These are phyloP conservation scores for Nannospalax galili DNA, from an alignment of 2,113 vertebrate species.

Conservation along the genomic window DNA sequence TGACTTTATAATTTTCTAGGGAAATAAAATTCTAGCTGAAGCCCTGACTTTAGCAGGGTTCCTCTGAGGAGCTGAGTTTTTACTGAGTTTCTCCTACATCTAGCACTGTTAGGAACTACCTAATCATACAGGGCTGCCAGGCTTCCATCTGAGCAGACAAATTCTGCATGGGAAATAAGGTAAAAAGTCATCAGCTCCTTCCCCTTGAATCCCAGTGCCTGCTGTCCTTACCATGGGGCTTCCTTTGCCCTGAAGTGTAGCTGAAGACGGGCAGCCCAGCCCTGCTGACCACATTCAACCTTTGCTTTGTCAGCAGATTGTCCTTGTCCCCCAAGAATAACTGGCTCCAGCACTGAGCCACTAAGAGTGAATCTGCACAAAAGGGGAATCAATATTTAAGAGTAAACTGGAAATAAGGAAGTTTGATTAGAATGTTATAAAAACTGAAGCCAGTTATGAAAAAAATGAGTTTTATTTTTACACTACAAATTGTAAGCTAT, in stretches of 20 bases:
- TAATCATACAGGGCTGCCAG: background rate
- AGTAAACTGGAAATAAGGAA: slow-evolving; percentile 52
- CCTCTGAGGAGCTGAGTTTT: background rate
- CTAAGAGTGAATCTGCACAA: background rate
- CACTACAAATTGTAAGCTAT: background rate
- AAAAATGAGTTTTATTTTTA: slow-evolving; percentile 42
- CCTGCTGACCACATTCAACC: background rate
- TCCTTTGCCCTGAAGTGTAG: background rate
- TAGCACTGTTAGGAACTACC: accelerated
- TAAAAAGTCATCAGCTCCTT: background rate
- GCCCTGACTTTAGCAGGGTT: background rate
- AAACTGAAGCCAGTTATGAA: slow-evolving; percentile 9
- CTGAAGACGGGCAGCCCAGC: background rate
- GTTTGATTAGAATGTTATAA: slow-evolving; percentile 40
- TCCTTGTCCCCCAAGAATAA: slow-evolving; percentile 54
- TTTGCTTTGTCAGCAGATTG: slow-evolving; percentile 27
- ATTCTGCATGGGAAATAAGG: background rate
- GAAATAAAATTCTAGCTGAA: background rate
- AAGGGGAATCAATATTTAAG: background rate
- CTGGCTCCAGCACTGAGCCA: slow-evolving; percentile 46
- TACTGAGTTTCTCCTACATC: background rate
- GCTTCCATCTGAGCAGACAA: background rate
- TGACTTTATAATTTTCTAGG: background rate
- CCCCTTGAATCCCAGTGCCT: background rate
- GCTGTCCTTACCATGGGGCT: background rate